Base-by-base conservation (phyloP, 23 tunicate species). In the Diplosoma virens region DNA sequence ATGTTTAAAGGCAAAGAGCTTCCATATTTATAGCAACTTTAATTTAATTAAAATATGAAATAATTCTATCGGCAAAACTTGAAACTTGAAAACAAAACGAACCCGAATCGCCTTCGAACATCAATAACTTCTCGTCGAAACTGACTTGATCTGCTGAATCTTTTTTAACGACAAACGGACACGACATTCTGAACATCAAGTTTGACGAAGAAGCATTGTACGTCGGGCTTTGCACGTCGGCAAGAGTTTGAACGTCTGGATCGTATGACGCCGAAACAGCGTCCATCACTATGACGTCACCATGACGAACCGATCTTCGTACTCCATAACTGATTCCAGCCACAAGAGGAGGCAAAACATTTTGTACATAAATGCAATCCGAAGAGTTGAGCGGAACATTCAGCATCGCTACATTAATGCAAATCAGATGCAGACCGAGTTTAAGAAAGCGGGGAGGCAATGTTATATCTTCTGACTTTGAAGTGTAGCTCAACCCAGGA, bases 401-500 rank as follows among this genome's bases (percentile, higher is more conserved):
- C 11, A 69, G 32, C 96, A 89, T 89, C 7, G 88, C 96, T 6
- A 89, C 84, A 32, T 89, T 89, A 26, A 82, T 33, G 61, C 96
- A 89, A 30, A 89, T 32, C 66, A 89, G 61, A 37, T 82, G 75
- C 0, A 77, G 67, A 0, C 83, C 87, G 25, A 82, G n/a, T 3
- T 67, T 53, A 37, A 89, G 47, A 33, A 82, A 89, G 36, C 88
- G 47, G 30, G 79, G 59, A 2, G 50, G 65, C 7, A 89, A 0
- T 24, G 89, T 63, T 18, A 89, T 71, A 25, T 52, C 82, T 59
- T 89, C 96, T 0, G 88, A 82, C n/a, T 86, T 82, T 16, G 54
- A 35, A 16, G 87, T 73, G 47, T 54, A 82, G 2, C 14, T 33
- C 14, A 82, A 46, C 3, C 75, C 81, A 3, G 27, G 23, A 27